Evolutionary conservation across 2,888 invertebrate species (phyloP).

Genomic region (Dynastes tityus): DNA sequence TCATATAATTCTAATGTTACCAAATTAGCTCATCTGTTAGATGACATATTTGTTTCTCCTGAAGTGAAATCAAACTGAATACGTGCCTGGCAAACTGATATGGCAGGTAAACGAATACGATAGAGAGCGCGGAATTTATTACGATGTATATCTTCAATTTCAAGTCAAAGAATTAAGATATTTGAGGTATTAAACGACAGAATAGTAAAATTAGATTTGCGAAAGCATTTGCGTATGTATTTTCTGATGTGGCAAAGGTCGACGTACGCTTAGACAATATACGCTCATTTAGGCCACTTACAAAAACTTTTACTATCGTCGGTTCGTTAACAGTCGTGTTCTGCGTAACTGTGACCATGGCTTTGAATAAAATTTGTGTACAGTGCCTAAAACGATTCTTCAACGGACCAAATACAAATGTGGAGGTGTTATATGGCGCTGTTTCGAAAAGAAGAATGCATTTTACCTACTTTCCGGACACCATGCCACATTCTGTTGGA

Average conservation of each 20-base stretch:
- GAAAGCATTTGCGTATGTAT: neutral
- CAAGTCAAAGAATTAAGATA: neutral
- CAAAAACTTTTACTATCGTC: constrained; percentile 27
- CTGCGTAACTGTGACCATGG: constrained; percentile 55
- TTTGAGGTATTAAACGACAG: neutral
- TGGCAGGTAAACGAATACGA: neutral
- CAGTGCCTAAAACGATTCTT: constrained; percentile 56
- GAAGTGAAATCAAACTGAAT: neutral
- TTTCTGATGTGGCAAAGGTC: constrained; percentile 29
- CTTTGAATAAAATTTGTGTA: constrained; percentile 61
- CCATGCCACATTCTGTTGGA: constrained; percentile 69
- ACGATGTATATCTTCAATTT: neutral
- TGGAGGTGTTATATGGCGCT: constrained; percentile 58
- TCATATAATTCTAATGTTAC: too few relatives aligned
- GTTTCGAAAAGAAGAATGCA: constrained; percentile 68
- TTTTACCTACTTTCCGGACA: constrained; percentile 78
- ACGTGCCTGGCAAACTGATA: constrained; percentile 1
- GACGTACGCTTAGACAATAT: neutral
- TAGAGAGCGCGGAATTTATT: neutral
- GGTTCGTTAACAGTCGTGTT: constrained; percentile 14
- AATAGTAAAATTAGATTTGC: neutral
- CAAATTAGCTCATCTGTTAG: too few relatives aligned
- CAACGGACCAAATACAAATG: constrained; percentile 52
- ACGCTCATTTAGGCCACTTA: constrained; percentile 12
- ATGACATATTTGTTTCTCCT: too few relatives aligned